Conservation (phyloP, 2,113 vertebrate species). For the Montifringilla adamsi region DNA sequence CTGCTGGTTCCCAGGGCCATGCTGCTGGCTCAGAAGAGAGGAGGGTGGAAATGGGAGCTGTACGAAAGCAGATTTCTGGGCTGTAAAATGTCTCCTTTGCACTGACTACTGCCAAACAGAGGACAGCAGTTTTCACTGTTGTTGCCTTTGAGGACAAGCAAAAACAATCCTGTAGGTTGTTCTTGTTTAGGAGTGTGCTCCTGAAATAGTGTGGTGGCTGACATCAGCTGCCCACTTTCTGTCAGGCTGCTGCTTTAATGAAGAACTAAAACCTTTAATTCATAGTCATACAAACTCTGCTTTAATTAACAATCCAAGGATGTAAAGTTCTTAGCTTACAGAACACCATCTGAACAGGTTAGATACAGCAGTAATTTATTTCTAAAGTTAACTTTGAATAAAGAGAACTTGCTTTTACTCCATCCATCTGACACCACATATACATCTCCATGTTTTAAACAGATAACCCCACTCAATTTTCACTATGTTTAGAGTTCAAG, state of each 20-base stretch:
- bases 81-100: accelerated
- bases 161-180: background rate
- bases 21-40: accelerated
- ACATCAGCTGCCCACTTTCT: background rate
- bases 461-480: background rate
- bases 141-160: background rate
- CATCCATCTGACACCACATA: background rate
- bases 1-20: accelerated
- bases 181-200: accelerated
- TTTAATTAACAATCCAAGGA: background rate
- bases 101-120: background rate
- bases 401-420: background rate
- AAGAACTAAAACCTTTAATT: background rate
- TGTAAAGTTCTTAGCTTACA: background rate
- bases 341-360: background rate
- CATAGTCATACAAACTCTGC: accelerated
- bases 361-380: background rate
- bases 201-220: background rate
- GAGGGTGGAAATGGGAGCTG: background rate
- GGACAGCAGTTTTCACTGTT: background rate
- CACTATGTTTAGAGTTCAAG: background rate
- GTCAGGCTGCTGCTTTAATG: background rate
- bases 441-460: accelerated
- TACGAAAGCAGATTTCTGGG: accelerated
- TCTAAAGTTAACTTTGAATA: background rate